Base-by-base conservation (phyloP, 1,140 invertebrate species). In the Polyergus mexicanus region DNA sequence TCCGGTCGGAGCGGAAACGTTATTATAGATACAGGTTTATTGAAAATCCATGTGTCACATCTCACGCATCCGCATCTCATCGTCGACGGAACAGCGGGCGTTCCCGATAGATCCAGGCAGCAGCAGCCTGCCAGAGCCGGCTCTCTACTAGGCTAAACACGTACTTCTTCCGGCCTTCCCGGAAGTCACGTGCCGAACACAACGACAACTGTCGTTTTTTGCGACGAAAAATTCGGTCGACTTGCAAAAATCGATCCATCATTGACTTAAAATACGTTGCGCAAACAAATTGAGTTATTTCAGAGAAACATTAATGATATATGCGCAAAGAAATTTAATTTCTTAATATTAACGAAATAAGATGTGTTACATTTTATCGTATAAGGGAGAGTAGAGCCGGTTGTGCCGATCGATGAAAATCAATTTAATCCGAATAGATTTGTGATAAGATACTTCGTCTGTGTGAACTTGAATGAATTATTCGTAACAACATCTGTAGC, bases 11-110 rank as follows among this genome's bases (percentile, higher is more conserved):
- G 38, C 54, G 35, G 71, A 38, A 41, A 32, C 32, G 66, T 81
- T 81, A 58, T 81, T 81, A 71, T 19, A 51, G 4, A 51, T 81
- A 81, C 60, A 81, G 66, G 38, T 72, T 81, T 81, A 81, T 72
- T 58, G 78, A 22, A 81, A 81, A 81, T 81, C 78, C 51, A 81
- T 81, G 78, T 72, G 78, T 72, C 51, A 63, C 47, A 51, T 72
- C 41, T 41, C 65, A 32, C 63, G 13, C 32, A 13, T 69, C 35
- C 65, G 16, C 66, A 35, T 81, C 35, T 22, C 22, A 41, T 38
- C 28, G n/a, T 69, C 76, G 41, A 25, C 22, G 65, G 75, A 77
- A 68, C 16, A 32, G 25, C 65, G 47, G 3, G 35, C 44, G 76
- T 68, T 51, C 60, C 41, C 60, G 60, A 78, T 66, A 68, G 44